Conservation (phyloP, 2,797 vertebrate species). For the Paguma larvata region DNA sequence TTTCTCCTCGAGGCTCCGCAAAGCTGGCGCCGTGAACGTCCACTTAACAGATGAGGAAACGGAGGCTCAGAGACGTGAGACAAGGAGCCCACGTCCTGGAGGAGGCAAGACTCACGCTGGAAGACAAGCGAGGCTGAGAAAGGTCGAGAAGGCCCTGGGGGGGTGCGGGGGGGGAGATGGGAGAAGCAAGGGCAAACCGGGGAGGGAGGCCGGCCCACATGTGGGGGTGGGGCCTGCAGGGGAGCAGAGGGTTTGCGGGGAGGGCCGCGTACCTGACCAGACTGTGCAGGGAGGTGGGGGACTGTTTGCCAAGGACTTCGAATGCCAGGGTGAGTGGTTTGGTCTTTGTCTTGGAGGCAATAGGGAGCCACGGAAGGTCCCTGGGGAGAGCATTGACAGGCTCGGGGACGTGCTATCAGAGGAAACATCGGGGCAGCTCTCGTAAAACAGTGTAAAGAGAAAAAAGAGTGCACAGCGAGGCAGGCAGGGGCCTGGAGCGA, state of each 20-base stretch:
- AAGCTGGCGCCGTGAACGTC: rapidly evolving
- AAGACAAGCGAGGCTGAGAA: no score
- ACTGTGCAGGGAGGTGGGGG: rapidly evolving
- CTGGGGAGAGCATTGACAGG: rapidly evolving
- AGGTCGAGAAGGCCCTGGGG: rapidly evolving
- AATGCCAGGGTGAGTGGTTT: neutral
- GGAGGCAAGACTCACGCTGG: neutral
- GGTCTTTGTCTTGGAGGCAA: neutral
- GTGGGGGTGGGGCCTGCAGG: rapidly evolving
- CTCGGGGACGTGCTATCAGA: neutral
- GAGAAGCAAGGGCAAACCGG: no score
- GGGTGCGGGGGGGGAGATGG: rapidly evolving
- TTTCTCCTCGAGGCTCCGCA: neutral
- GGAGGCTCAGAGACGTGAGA: neutral
- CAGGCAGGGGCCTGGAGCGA: neutral
- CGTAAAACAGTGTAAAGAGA: neutral
- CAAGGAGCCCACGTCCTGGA: neutral
- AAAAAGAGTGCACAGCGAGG: rapidly evolving
- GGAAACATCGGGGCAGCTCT: neutral
- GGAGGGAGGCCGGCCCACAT: rapidly evolving
- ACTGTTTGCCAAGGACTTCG: neutral
- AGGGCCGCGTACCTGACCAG: neutral
- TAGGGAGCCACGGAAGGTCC: neutral
- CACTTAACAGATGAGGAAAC: neutral
- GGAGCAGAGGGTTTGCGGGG: rapidly evolving